Evolutionary conservation across 2,888 invertebrate species (phyloP), one percentile per base, ranked within the genome.

Genomic region (Protodeltote pygarga): DNA sequence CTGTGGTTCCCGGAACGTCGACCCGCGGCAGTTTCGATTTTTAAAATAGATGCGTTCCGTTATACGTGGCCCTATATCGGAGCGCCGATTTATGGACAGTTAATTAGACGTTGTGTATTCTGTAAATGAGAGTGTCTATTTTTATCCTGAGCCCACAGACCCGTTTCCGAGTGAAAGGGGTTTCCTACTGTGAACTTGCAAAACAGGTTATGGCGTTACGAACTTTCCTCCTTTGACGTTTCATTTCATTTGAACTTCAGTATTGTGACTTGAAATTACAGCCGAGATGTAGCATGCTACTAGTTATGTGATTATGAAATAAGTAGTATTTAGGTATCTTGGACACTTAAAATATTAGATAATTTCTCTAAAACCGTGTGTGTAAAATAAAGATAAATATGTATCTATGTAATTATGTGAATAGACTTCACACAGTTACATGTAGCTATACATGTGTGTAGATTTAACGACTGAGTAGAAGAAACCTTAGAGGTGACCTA

Each of bases 21-120:
- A 78, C 73, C 78, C 73, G 74, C 65, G 58, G 78, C 73, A 75
- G 81, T 79, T 86, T 87, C 82, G 78, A 86, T 87, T 88, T 88
- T 88, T 84, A 81, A 89, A 87, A 87, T 87, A 87, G 87, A 85
- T 71, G 69, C 83, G 81, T 81, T 84, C 85, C 83, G 82, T 87
- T 87, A 83, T 70, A 78, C 75, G 61, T 66, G 71, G 67, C 60
- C 65, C 64, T 67, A 73, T 69, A 70, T 62, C 75, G 76, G 55
- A 73, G 63, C 69, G 63, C 75, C 66, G 77, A 85, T 85, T 86
- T 84, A 85, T 82, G 76, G 75, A 54, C 73, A 71, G 74, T 79
- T 78, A 82, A 83, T 86, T 83, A 83, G 76, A 73, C 59, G 79
- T 83, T 82, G 81, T 81, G 84, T 83, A 83, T 87, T 83, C 81